phyloP scores from a whole-genome alignment of 2,113 vertebrate genomes.

The Burhinus oedicnemus region DNA sequence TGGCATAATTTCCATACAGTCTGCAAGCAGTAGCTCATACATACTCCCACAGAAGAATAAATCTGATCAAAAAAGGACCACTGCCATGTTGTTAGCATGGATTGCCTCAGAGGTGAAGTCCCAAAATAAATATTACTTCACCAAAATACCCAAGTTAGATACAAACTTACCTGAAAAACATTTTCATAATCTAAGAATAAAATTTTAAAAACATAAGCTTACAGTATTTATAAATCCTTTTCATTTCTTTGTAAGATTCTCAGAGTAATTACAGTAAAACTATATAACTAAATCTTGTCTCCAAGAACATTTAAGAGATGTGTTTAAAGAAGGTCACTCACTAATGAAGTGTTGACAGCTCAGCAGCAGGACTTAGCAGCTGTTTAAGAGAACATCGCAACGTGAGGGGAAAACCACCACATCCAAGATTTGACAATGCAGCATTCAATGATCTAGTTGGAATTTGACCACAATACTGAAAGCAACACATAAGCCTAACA shows the following conservation, averaged over 20 bases:
- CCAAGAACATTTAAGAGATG: not conserved
- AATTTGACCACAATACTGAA: not conserved
- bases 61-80: not conserved
- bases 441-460: not conserved
- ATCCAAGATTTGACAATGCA: not conserved
- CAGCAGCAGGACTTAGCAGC: not conserved
- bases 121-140: not conserved
- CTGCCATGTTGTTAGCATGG: not conserved
- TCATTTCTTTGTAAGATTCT: not conserved
- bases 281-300: not conserved
- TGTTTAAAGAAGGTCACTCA: not conserved
- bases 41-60: not conserved
- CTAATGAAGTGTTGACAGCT: not conserved
- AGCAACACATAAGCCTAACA: not conserved
- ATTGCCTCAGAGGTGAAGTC: not conserved
- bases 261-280: not conserved
- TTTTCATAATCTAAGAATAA: not conserved
- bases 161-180: not conserved
- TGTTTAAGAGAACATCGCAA: not conserved
- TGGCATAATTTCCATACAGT: not conserved
- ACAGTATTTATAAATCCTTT: not conserved
- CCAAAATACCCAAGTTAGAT: not conserved
- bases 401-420: not conserved
- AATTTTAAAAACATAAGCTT: not conserved
- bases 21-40: not conserved